Evolutionary conservation across 30 jellyfish, hydroid and myxozoan genomes (phyloP).

Genomic region (Calvadosia cruxmelitensis): DNA sequence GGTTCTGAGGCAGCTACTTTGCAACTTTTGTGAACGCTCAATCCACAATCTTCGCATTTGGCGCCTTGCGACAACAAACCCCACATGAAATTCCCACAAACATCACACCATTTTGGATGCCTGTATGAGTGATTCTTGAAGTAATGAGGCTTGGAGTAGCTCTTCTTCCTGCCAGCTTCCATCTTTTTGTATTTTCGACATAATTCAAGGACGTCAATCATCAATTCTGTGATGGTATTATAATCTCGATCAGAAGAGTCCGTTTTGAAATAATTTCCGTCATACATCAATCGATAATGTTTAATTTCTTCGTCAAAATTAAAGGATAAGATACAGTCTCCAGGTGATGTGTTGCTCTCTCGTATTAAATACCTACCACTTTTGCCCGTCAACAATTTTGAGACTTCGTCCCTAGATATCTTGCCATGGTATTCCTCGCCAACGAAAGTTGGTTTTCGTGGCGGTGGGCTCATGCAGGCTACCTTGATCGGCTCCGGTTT

Average conservation of each 20-base stretch:
- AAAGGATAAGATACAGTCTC: constrained; percentile 68
- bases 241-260: constrained; percentile 45
- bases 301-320: constrained; percentile 68
- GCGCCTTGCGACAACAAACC: constrained; percentile 82
- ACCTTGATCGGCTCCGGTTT: constrained; percentile 80
- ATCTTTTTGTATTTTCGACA: constrained; percentile 27
- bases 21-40: constrained; percentile 75
- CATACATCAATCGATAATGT: constrained; percentile 43
- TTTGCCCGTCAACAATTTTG: constrained; percentile 50
- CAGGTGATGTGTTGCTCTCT: constrained; percentile 50
- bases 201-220: constrained; percentile 55
- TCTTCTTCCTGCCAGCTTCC: constrained; percentile 33
- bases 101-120: constrained; percentile 94
- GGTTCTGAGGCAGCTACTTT: constrained; percentile 44
- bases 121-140: constrained; percentile 49
- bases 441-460: constrained; percentile 44
- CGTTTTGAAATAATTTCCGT: constrained; percentile 27
- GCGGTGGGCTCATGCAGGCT: constrained; percentile 75
- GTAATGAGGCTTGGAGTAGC: constrained; percentile 58
- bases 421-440: constrained; percentile 81
- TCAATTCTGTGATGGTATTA: constrained; percentile 46
- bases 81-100: constrained; percentile 80
- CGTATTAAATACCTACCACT: constrained; percentile 78
- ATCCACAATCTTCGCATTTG: constrained; percentile 86
- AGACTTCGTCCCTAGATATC: constrained; percentile 58